Conservation (phyloP, 2,888 invertebrate genomes). For the Trissoscelio sp. region DNA sequence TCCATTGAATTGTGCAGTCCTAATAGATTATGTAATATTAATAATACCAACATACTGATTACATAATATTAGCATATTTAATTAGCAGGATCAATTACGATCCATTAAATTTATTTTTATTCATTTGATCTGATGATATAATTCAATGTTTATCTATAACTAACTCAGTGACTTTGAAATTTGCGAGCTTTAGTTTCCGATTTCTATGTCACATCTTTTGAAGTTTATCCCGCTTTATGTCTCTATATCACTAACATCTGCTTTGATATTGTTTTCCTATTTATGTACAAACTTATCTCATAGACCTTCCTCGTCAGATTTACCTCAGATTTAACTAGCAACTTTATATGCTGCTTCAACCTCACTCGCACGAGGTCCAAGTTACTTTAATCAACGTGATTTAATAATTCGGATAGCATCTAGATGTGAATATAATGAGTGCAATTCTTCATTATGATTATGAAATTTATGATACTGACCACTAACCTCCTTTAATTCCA, state of each 20-base stretch:
- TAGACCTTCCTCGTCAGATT: background rate
- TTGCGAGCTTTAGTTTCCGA: background rate
- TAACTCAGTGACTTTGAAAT: background rate
- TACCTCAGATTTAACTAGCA: background rate
- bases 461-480: constrained; percentile 34
- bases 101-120: no score
- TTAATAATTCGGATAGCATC: constrained; percentile 49
- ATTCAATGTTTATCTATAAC: no score
- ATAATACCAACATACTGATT: background rate
- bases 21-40: background rate
- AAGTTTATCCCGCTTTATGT: background rate
- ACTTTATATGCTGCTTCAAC: constrained; percentile 11
- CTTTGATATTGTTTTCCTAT: constrained; percentile 18
- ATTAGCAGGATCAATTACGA: background rate
- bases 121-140: no score
- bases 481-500: constrained; percentile 25
- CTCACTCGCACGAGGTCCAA: background rate
- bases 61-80: background rate
- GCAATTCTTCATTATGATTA: constrained; percentile 44
- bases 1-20: background rate
- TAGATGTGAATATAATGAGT: constrained; percentile 43
- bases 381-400: constrained; percentile 45
- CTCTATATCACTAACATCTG: background rate
- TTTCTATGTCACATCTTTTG: background rate
- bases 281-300: background rate